phyloP scores from a whole-genome alignment of 2,113 vertebrate species.

The Ginglymostoma cirratum region DNA sequence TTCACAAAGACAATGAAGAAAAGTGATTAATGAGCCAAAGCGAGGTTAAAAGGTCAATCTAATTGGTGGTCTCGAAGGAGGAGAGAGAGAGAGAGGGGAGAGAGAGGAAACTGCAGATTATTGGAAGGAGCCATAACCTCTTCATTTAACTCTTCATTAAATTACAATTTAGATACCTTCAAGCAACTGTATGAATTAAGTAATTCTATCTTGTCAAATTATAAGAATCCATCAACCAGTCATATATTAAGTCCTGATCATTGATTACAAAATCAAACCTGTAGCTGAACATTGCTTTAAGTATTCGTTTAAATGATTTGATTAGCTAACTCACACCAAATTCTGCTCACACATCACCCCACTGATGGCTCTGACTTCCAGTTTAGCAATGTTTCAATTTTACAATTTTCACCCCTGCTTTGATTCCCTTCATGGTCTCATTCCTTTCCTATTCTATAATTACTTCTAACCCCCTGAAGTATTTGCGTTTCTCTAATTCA shows the following conservation, averaged over 20 bases:
- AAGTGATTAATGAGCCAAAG: not conserved
- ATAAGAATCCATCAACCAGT: not conserved
- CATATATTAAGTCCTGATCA: not conserved
- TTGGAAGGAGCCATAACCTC: not conserved
- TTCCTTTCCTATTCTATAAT: not conserved
- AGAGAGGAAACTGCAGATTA: not conserved
- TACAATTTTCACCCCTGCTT: not conserved
- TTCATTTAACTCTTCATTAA: not conserved
- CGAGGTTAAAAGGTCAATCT: not conserved
- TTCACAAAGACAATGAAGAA: not conserved
- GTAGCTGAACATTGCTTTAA: not conserved
- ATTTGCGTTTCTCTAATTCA: not conserved
- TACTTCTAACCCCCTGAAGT: not conserved
- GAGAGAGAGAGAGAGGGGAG: not conserved
- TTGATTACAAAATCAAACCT: not conserved
- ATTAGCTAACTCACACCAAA: not conserved
- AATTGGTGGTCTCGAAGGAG: no score
- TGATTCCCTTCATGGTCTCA: not conserved
- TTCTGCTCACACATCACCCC: not conserved
- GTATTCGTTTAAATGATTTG: not conserved
- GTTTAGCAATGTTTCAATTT: not conserved
- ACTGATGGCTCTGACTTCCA: not conserved
- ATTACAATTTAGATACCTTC: not conserved
- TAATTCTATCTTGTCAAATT: not conserved
- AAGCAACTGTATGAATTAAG: not conserved